These are phyloP conservation scores for Keiferia lycopersicella DNA, from an alignment of 2,888 invertebrate genomes.

Conservation along the genomic window DNA sequence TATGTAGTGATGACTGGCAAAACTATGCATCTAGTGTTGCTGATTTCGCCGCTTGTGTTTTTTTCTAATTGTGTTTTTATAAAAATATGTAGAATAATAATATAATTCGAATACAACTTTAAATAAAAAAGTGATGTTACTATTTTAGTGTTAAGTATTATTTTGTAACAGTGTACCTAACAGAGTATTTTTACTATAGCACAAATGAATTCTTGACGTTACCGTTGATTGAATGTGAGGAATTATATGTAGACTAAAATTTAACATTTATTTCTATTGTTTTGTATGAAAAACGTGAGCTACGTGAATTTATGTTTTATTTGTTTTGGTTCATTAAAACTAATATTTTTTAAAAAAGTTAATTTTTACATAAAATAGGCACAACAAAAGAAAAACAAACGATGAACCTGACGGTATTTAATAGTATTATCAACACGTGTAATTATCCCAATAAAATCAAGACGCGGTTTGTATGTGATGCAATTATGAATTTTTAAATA, in stretches of 20 bases:
- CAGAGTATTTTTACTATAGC: conserved; percentile 5
- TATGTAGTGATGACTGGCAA: too few relatives aligned
- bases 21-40: too few relatives aligned
- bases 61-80: too few relatives aligned
- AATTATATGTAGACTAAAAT: background rate
- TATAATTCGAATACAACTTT: too few relatives aligned
- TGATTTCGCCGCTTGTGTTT: too few relatives aligned
- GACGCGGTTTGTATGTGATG: background rate
- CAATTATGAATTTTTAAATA: conserved; percentile 2
- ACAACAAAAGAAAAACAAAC: too few relatives aligned
- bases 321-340: background rate
- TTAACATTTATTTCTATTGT: background rate
- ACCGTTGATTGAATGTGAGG: conserved; percentile 19
- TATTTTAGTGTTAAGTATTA: background rate
- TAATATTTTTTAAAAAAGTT: too few relatives aligned
- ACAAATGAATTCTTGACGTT: conserved; percentile 13
- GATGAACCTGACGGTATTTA: background rate
- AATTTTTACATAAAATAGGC: too few relatives aligned
- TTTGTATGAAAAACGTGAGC: background rate
- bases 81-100: too few relatives aligned
- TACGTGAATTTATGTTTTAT: background rate
- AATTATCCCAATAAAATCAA: background rate
- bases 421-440: background rate
- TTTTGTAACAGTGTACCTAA: conserved; percentile 1
- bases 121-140: too few relatives aligned